A percentile compares a stretch with the other conserved stretches of the same genome.
phyloP scores from a whole-genome alignment of 2,888 invertebrate species.

The Aquatica leii region DNA sequence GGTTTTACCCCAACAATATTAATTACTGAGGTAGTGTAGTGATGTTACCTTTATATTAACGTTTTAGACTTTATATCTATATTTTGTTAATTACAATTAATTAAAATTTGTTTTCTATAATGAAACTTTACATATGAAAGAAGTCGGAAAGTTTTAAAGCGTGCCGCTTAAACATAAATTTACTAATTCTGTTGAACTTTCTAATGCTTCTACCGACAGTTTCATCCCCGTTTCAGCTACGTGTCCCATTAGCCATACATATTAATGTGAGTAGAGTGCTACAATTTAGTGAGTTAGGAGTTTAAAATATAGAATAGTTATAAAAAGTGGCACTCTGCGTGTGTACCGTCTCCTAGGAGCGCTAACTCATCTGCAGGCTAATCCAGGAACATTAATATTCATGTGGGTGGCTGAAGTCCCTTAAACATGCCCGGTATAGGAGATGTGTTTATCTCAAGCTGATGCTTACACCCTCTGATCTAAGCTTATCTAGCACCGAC shows the following conservation, averaged over 20 bases:
- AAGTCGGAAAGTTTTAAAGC: constrained; percentile 7
- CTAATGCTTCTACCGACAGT: constrained; percentile 25
- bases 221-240: constrained; percentile 26
- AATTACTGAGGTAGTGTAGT: constrained; percentile 27
- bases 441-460: constrained; percentile 35
- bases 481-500: constrained; percentile 19
- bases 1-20: constrained; percentile 38
- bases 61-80: constrained; percentile 21
- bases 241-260: constrained; percentile 39
- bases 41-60: constrained; percentile 24
- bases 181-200: constrained; percentile 25
- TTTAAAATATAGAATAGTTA: constrained; percentile 48
- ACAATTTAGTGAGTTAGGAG: constrained; percentile 46
- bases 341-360: constrained; percentile 43
- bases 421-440: constrained; percentile 50
- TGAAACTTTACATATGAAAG: constrained; percentile 11
- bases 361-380: constrained; percentile 52
- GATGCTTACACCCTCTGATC: constrained; percentile 29
- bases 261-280: constrained; percentile 44
- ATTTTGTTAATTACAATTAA: constrained; percentile 22
- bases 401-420: constrained; percentile 51
- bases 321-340: constrained; percentile 46
- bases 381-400: constrained; percentile 56
- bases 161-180: constrained; percentile 17
- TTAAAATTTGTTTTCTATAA: constrained; percentile 7